phyloP scores from a whole-genome alignment of 2,113 vertebrate species.

The Antechinus flavipes region DNA sequence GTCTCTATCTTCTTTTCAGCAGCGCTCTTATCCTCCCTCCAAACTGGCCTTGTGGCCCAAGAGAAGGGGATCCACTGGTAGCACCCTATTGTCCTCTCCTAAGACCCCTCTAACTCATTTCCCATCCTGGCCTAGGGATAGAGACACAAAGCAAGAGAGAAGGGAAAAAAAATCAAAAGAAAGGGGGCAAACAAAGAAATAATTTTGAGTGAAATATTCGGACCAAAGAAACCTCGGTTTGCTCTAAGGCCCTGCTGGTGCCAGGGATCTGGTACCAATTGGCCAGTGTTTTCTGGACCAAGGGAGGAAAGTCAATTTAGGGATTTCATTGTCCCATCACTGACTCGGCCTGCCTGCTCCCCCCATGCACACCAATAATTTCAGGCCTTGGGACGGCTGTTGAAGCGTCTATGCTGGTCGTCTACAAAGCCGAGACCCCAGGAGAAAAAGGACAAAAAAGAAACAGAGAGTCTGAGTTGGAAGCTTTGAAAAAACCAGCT shows the following conservation, averaged over 20 bases:
- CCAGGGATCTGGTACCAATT: neutral
- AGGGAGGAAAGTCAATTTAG: neutral
- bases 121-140: conserved; percentile 6
- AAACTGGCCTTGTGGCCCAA: conserved; percentile 29
- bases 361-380: neutral
- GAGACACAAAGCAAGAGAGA: neutral
- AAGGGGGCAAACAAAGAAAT: neutral
- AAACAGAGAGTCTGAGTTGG: neutral
- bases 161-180: neutral
- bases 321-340: neutral
- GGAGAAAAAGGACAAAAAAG: neutral
- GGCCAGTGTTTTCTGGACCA: neutral
- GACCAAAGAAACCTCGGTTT: neutral
- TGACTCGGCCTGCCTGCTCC: neutral
- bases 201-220: neutral
- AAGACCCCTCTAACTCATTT: conserved; percentile 45
- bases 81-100: neutral
- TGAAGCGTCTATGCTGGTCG: neutral
- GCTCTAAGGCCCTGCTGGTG: neutral
- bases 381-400: neutral
- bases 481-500: neutral
- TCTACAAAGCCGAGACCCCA: neutral
- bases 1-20: neutral
- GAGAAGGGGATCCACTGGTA: neutral
- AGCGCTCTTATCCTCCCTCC: conserved; percentile 24